Conservation (phyloP, 1,140 invertebrate genomes). For the Drosophila kurseongensis region DNA sequence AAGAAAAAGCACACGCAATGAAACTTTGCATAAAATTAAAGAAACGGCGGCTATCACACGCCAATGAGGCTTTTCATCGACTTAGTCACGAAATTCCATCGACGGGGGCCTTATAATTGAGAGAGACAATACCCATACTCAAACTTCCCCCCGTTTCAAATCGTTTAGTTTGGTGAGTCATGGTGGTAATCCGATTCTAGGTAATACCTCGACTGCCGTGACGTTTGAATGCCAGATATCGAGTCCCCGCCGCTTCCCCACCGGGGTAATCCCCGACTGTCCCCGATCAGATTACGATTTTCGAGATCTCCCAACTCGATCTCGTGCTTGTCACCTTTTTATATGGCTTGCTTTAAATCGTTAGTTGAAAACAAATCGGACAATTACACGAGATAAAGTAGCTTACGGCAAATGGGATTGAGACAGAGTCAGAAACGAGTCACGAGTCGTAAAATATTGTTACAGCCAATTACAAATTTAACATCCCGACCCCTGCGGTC, state of each 20-base stretch:
- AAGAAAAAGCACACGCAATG: constrained; percentile 49
- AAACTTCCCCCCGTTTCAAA: constrained; percentile 2
- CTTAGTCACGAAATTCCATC: constrained; percentile 74
- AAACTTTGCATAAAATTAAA: constrained; percentile 74
- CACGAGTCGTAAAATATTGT: constrained; percentile 39
- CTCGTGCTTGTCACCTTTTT: constrained; percentile 40
- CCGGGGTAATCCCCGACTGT: constrained; percentile 1
- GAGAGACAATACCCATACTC: constrained; percentile 29
- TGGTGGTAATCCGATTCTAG: constrained; percentile 32
- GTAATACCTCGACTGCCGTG: constrained; percentile 41
- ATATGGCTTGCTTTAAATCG: constrained; percentile 13
- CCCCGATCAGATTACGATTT: constrained; percentile 13
- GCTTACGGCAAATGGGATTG: neutral
- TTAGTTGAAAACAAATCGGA: constrained; percentile 39
- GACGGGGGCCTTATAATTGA: constrained; percentile 40
- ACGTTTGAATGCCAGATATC: constrained; percentile 47
- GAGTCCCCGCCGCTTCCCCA: no score
- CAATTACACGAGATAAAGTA: constrained; percentile 17
- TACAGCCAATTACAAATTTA: constrained; percentile 31
- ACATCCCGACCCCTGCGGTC: constrained; percentile 19
- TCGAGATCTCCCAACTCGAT: constrained; percentile 13
- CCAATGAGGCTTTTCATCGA: constrained; percentile 46
- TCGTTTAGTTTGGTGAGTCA: constrained; percentile 46
- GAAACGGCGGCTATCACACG: constrained; percentile 25
- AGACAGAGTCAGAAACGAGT: constrained; percentile 23